phyloP scores from a whole-genome alignment of 2,888 invertebrate genomes.

The Trissonchulus sp. region DNA sequence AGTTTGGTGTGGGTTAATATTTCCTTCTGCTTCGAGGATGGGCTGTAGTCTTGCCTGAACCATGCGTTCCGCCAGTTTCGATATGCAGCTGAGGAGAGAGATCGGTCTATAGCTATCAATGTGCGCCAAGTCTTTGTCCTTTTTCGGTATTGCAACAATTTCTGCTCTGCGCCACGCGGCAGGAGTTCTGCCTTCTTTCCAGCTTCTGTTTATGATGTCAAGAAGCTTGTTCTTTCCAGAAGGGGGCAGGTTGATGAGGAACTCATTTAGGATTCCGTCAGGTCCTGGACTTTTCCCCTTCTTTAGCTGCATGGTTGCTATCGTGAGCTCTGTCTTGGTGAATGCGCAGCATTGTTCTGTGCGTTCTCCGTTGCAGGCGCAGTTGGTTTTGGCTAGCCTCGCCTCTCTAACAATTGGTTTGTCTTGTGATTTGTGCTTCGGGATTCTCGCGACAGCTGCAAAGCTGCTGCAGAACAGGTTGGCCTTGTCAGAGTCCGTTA shows the following conservation, averaged over 20 bases:
- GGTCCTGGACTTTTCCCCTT: not conserved
- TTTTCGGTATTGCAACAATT: slow-evolving; percentile 1
- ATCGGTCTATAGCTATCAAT: slow-evolving; percentile 5
- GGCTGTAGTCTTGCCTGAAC: not conserved
- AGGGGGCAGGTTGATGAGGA: not conserved
- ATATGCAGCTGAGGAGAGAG: not conserved
- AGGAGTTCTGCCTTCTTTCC: not conserved
- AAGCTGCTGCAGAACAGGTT: slow-evolving; percentile 7
- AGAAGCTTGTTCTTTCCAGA: slow-evolving; percentile 1
- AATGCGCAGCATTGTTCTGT: not conserved
- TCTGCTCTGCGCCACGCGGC: slow-evolving; percentile 3
- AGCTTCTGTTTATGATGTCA: not conserved
- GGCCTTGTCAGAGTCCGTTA: not conserved
- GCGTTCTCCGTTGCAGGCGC: not conserved
- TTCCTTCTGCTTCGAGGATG: too few relatives aligned
- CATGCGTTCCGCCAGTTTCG: not conserved
- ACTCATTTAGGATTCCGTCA: not conserved
- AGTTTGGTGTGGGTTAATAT: too few relatives aligned
- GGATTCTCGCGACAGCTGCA: not conserved
- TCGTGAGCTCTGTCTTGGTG: not conserved
- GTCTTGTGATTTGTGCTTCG: not conserved
- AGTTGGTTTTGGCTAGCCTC: not conserved
- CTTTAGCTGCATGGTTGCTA: slow-evolving; percentile 1
- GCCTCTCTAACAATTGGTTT: not conserved
- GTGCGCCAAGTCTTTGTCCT: slow-evolving; percentile 4